phyloP scores from a whole-genome alignment of 2,888 invertebrate genomes.

The Cremastinae sp. region DNA sequence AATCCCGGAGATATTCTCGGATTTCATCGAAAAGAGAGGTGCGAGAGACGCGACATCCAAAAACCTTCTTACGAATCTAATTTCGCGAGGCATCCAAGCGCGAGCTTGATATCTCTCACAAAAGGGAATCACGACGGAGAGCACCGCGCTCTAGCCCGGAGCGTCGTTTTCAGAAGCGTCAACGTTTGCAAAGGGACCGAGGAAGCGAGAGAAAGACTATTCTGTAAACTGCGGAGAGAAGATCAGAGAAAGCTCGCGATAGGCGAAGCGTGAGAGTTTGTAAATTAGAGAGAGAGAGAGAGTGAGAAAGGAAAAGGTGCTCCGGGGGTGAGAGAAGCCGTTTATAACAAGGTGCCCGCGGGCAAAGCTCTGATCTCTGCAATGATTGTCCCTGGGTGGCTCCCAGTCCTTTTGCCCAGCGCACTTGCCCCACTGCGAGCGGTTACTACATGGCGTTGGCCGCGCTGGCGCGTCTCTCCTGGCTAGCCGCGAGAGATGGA shows the following conservation, averaged over 20 bases:
- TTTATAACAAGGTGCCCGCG: conserved; percentile 77
- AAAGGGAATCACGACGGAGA: neutral
- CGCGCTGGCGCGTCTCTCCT: conserved; percentile 67
- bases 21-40: too few relatives aligned
- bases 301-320: conserved; percentile 45
- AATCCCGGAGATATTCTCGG: too few relatives aligned
- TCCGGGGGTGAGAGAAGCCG: conserved; percentile 63
- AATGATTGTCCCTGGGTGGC: conserved; percentile 74
- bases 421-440: conserved; percentile 42
- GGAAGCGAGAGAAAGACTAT: neutral
- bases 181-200: conserved; percentile 46
- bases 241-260: conserved; percentile 59
- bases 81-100: conserved; percentile 45
- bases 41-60: neutral
- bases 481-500: conserved; percentile 65
- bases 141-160: conserved; percentile 36
- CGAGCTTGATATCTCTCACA: conserved; percentile 25
- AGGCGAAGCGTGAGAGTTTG: conserved; percentile 57
- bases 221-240: conserved; percentile 10
- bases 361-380: conserved; percentile 75
- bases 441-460: conserved; percentile 62
- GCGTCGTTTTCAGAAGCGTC: conserved; percentile 49
- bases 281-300: conserved; percentile 58
- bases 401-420: conserved; percentile 62
- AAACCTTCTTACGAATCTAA: conserved; percentile 51